A percentile compares a stretch with the other conserved stretches of the same genome.
These are phyloP conservation scores for Arion vulgaris DNA, from an alignment of 1,140 invertebrate species.

Conservation along the genomic window DNA sequence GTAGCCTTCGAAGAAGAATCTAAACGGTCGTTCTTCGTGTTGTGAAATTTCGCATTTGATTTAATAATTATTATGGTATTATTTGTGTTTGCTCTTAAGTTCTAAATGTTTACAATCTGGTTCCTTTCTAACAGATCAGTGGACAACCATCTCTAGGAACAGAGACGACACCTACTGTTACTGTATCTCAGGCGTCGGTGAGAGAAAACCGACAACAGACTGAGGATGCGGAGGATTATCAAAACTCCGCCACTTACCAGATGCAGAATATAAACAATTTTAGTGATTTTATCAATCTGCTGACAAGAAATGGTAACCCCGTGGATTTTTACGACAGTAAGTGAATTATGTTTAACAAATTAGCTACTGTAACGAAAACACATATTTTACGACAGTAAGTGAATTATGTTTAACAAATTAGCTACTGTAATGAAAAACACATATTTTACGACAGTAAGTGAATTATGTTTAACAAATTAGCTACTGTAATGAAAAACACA, in stretches of 20 bases:
- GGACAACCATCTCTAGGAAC: not conserved
- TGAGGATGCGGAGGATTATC: conserved; percentile 33
- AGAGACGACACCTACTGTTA: not conserved
- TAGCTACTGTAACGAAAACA: too few species aligned
- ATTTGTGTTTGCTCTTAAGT: too few species aligned
- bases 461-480: too few species aligned
- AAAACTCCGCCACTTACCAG: conserved; percentile 30
- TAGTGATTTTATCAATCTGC: not conserved
- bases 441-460: not conserved
- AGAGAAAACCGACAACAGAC: not conserved
- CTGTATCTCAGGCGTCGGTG: not conserved
- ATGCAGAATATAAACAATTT: conserved; percentile 10
- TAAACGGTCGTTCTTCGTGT: too few species aligned
- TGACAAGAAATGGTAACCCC: conserved; percentile 5
- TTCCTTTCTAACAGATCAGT: not conserved
- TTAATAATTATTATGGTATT: too few species aligned
- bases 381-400: not conserved
- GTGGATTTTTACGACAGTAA: not conserved
- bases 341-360: too few species aligned
- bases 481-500: too few species aligned
- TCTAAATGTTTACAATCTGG: not conserved
- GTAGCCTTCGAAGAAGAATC: too few species aligned
- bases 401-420: too few species aligned
- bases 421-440: too few species aligned
- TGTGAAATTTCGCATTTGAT: too few species aligned